Evolutionary conservation across 2,797 vertebrate species (phyloP), one percentile per base, ranked within the genome.

Genomic region (Steatocranus sp.): DNA sequence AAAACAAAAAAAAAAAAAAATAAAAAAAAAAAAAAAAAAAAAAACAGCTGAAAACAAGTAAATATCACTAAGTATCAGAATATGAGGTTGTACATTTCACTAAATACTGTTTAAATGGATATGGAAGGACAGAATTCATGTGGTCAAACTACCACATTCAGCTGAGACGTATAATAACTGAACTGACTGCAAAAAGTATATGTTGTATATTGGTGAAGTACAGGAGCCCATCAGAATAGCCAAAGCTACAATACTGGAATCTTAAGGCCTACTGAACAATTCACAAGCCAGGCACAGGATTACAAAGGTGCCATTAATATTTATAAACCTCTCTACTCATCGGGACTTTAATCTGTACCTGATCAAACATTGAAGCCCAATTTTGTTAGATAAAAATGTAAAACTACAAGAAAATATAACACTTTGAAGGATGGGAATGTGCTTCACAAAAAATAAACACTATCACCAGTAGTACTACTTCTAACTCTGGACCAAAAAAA

Each of bases 141-240:
- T 84, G 79, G 83, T 92, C 81, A 77, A 83, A 79, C 66, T 78
- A 51, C 78, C 79, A 87, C 85, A 81, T 91, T 92, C 81, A 89
- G 56, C 77, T 51, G 83, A 90, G 86, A 89, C 25, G 48, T 73
- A 32, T 30, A 90, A 76, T 85, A 80, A 87, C 74, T 61, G 5
- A 74, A 51, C 38, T 48, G 78, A 87, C 53, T 61, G 81, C 76
- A 83, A 75, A 76, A 78, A 50, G 56, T 5, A 1, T 53, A 54
- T 51, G 61, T 79, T 48, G 80, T 80, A 36, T 38, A 83, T 75
- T 74, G 85, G 77, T 68, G 78, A 86, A 89, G 80, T 56, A 81
- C 25, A 77, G 78, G 61, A 81, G 61, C 76, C 25, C 34, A 54
- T 78, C 53, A 48, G 68, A 78, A 78, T 11, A 78, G 43, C 70